Conservation (phyloP, 2,113 vertebrate genomes). For the Myrmecophaga tridactyla region DNA sequence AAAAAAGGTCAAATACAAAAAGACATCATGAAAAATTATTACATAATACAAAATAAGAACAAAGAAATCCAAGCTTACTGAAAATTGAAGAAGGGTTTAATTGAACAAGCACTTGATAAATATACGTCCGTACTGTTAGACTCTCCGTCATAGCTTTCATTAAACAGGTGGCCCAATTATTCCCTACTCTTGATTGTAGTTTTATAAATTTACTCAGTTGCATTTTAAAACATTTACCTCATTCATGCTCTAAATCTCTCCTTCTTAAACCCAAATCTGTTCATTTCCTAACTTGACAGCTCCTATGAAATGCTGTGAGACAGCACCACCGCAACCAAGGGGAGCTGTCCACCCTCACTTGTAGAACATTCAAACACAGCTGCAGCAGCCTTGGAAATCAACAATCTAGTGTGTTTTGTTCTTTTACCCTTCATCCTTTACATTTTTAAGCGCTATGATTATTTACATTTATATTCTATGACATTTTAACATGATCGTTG, state of each 20-base stretch:
- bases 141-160: neutral
- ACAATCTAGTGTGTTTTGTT: neutral
- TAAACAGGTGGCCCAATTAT: neutral
- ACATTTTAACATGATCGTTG: neutral
- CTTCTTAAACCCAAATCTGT: neutral
- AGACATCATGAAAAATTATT: neutral
- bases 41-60: neutral
- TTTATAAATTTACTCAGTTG: slow-evolving; percentile 22
- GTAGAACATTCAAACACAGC: neutral
- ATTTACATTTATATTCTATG: neutral
- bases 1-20: neutral
- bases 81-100: neutral
- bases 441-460: neutral
- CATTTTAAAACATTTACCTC: slow-evolving; percentile 13
- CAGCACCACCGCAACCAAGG: slow-evolving; percentile 15
- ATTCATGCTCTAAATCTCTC: neutral
- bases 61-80: neutral
- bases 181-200: neutral
- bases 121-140: neutral
- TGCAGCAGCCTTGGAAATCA: neutral
- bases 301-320: slow-evolving; percentile 28
- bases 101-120: neutral
- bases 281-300: slow-evolving; percentile 6
- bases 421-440: neutral
- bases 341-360: neutral